Base-by-base conservation (phyloP, 2,888 invertebrate species). In the Spodoptera exigua region DNA sequence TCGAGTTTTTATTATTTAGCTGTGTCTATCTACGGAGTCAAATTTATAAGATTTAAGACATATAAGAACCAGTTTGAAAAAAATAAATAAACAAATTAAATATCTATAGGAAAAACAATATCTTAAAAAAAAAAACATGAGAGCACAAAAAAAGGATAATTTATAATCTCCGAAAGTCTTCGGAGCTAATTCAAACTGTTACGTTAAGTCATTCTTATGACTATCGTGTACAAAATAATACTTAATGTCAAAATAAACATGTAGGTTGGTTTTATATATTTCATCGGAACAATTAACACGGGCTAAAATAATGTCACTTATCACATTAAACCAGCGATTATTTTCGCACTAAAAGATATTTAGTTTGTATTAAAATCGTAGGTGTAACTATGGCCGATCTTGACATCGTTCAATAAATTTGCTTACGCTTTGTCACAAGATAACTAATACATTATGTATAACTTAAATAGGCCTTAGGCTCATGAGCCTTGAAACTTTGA, bases 351-450 rank as follows among this genome's bases (percentile, higher is more conserved):
- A 17, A 68, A 61, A 49, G 46, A 44, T 48, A 7, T 43, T 37
- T 11, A 47, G 12, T 51, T 69, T n/a, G n/a, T 73, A 69, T 73
- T 52, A 16, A 14, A 17, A 18, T 14, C 51, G 74, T 73, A 61
- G 74, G 74, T 48, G 68, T 72, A 14, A 39, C 2, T 37, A 67
- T 52, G 32, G 7, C 39, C 48, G 69, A 40, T 52, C 51, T 39
- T 73, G 67, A 68, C 74, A 67, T 47, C 36, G 48, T 53, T 48
- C 11, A 68, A 72, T 66, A 66, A 59, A 39, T 47, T 58, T 56
- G 39, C 27, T 51, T 48, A 48, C 37, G 40, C 18, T 27, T 18
- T 34, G 35, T 37, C 13, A 37, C 13, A 32, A 32, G 16, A 32
- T 16, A 45, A 46, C 32, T 36, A 13, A 13, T 18, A 27, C 17